Evolutionary conservation across 2,113 vertebrate species (phyloP), one percentile per base, ranked within the genome.

Genomic region (Asarcornis scutulata): DNA sequence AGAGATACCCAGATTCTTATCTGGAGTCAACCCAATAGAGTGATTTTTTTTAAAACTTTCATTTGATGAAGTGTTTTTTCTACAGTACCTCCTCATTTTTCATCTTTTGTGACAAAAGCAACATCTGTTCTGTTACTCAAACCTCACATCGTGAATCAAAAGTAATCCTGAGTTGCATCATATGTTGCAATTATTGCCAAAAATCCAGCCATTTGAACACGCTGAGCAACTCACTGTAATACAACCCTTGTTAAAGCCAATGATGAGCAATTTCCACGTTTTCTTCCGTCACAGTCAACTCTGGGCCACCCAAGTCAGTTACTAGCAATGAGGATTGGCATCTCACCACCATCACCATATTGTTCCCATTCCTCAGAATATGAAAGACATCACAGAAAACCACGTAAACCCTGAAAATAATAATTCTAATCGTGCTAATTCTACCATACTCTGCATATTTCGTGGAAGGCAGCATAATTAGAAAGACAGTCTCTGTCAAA

Each of bases 261-360:
- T 14, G 46, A 81, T 31, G 56, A 91, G 32, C 38, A 20, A 62
- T 58, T 88, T 93, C 77, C 77, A 86, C 25, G 17, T n/a, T 72
- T n/a, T 91, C 50, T 48, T 91, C 56, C 88, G 36, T 56, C 25
- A 3, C 1, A 52, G 46, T 12, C 60, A 78, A 26, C 68, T 76
- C 48, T 58, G 86, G 83, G 75, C 69, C 48, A 75, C 44, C 36
- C 44, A 62, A 66, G 31, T 40, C 38, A 60, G 52, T 56, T 17
- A 82, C n/a, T 50, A 86, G 1, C 1, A 0, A 56, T 2, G 11
- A 80, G 72, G 26, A 86, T 52, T 8, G 90, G 52, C 74, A 84
- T 62, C 73, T 79, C 53, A n/a, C 56, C 74, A 88, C 42, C 71
- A 88, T 34, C 44, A 74, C 66, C 18, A 11, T 7, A 26, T 11